phyloP scores from a whole-genome alignment of 1,140 invertebrate genomes.

The Leptoteleia sp. region DNA sequence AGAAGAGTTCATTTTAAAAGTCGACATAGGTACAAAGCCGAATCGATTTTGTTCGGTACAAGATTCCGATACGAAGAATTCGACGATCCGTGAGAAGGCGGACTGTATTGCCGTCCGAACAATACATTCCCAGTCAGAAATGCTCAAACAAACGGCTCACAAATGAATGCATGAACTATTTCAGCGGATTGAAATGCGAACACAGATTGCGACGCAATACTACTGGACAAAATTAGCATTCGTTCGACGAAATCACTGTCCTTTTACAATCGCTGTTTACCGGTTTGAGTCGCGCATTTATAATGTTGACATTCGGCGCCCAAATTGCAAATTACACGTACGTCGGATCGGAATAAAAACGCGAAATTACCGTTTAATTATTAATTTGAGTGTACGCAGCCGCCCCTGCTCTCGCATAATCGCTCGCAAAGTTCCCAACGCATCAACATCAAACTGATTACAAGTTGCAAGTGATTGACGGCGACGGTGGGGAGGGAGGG shows the following conservation, averaged over 20 bases:
- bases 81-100: conserved; percentile 63
- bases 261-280: conserved; percentile 59
- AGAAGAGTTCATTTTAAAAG: conserved; percentile 51
- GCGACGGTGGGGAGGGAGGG: too few relatives aligned
- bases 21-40: conserved; percentile 51
- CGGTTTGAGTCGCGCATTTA: conserved; percentile 39
- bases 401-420: neutral
- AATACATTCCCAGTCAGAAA: conserved; percentile 62
- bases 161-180: conserved; percentile 67
- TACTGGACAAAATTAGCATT: conserved; percentile 63
- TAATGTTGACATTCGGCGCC: conserved; percentile 39
- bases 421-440: neutral
- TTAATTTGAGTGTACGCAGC: conserved; percentile 1
- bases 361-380: conserved; percentile 14
- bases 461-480: too few relatives aligned
- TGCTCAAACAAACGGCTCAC: conserved; percentile 66
- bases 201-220: conserved; percentile 60
- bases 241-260: conserved; percentile 57
- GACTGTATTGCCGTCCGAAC: conserved; percentile 59
- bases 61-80: conserved; percentile 64
- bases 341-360: conserved; percentile 7
- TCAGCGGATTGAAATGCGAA: conserved; percentile 65
- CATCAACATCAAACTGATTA: too few relatives aligned
- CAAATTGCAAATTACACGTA: conserved; percentile 39
- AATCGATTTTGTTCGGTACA: conserved; percentile 62